These are phyloP conservation scores for Sparidentex hasta DNA, from an alignment of 2,797 vertebrate genomes.

Conservation along the genomic window DNA sequence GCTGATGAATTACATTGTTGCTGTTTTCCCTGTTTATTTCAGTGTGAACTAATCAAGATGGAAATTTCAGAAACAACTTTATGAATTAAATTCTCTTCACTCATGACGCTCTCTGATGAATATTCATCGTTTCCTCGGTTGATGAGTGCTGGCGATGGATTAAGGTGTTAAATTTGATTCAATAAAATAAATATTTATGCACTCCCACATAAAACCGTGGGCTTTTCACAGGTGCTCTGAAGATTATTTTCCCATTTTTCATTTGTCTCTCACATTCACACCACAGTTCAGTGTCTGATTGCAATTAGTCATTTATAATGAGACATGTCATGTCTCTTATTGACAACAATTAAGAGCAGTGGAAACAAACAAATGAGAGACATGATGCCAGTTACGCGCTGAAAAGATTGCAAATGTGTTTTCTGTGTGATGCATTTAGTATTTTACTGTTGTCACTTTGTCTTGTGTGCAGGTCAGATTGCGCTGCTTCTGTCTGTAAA, in stretches of 20 bases:
- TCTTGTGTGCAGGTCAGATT: background rate
- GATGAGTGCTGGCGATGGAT: constrained; percentile 51
- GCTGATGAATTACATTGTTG: constrained; percentile 54
- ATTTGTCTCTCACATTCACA: constrained; percentile 55
- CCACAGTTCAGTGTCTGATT: constrained; percentile 56
- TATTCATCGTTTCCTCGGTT: constrained; percentile 62
- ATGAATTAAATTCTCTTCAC: constrained; percentile 51
- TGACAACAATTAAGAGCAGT: constrained; percentile 64
- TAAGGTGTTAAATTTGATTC: constrained; percentile 55
- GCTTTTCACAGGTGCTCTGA: constrained; percentile 56
- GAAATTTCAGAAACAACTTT: constrained; percentile 59
- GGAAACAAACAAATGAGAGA: constrained; percentile 57
- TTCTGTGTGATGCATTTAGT: background rate
- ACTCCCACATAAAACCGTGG: constrained; percentile 54
- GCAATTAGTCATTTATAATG: constrained; percentile 75
- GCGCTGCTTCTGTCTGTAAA: background rate
- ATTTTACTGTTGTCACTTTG: background rate
- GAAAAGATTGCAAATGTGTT: constrained; percentile 26
- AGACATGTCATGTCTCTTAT: constrained; percentile 64
- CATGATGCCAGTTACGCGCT: constrained; percentile 26
- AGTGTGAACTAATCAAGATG: constrained; percentile 60
- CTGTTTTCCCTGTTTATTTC: constrained; percentile 43
- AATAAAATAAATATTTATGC: constrained; percentile 70
- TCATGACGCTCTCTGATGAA: constrained; percentile 43
- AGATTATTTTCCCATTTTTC: constrained; percentile 58